phyloP scores from a whole-genome alignment of 2,113 vertebrate species.

The Colistium nudipinnis region DNA sequence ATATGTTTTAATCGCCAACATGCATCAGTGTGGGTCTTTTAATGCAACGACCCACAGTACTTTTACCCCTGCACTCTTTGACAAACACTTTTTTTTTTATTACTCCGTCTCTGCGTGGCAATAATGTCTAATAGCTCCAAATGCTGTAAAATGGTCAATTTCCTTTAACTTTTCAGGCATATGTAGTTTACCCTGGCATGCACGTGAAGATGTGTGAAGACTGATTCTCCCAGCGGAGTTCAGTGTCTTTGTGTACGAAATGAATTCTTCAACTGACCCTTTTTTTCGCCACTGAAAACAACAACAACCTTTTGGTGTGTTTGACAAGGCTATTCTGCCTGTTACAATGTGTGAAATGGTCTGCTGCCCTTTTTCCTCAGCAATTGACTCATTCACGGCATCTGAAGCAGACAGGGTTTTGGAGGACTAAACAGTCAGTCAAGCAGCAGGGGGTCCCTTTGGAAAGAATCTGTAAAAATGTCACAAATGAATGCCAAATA shows the following conservation, averaged over 20 bases:
- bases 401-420: background rate
- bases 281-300: background rate
- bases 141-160: background rate
- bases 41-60: background rate
- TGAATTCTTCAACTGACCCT: background rate
- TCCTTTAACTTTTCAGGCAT: background rate
- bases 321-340: background rate
- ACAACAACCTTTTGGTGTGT: background rate
- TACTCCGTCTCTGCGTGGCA: slow-evolving; percentile 1
- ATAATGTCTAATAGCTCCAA: background rate
- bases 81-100: background rate
- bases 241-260: slow-evolving; percentile 5
- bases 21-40: background rate
- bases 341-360: background rate
- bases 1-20: slow-evolving; percentile 4
- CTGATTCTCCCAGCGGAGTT: slow-evolving; percentile 3
- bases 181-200: background rate
- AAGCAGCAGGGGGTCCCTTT: too few relatives aligned
- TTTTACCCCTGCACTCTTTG: slow-evolving; percentile 10
- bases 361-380: background rate
- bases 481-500: too few relatives aligned
- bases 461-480: too few relatives aligned
- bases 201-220: background rate
- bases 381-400: too few relatives aligned
- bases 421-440: too few relatives aligned